Evolutionary conservation across 2,797 vertebrate species (phyloP), one percentile per base, ranked within the genome.

Genomic region (Anguilla obscura): DNA sequence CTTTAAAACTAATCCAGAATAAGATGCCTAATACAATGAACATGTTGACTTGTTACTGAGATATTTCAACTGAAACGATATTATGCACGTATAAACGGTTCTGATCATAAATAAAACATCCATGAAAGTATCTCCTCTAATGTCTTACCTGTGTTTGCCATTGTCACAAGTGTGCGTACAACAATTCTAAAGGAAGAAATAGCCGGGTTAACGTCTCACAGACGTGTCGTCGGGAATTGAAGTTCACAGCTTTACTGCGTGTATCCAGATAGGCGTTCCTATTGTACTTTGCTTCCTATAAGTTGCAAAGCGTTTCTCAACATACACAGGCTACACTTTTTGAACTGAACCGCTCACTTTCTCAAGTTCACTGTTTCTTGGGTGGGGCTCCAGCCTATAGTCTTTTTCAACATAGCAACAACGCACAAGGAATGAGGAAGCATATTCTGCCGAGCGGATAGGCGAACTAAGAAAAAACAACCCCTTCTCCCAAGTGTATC

Each of bases 61-160:
- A 2, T n/a, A 56, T 27, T 9, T 24, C 24, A 18, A 3, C 21
- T 27, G 63, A 69, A 69, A 69, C 63, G 27, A 69, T 9, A 8
- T 9, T 69, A n/a, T 69, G 16, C 27, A 71, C 69, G 16, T 12
- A 3, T 8, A 30, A 71, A 16, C 27, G 27, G 10, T 18, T 79
- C 18, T 79, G 18, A 79, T 40, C 3, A 21, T 79, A 21, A 45
- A 21, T 21, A 79, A 18, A 21, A 45, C 10, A 36, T 79, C 24
- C 16, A 45, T 1, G 74, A 79, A 79, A 79, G 74, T 9, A 45
- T 40, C 36, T 36, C 2, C 3, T 3, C n/a, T 16, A 9, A 16
- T 40, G 2, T 16, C 82, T 88, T 84, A 88, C 87, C 82, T 71
- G 82, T 50, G 27, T 56, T 85, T n/a, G 48, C 27, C 87, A 85